These are phyloP conservation scores for Gasteruption jaculator DNA, from an alignment of 2,888 invertebrate genomes.

Conservation along the genomic window DNA sequence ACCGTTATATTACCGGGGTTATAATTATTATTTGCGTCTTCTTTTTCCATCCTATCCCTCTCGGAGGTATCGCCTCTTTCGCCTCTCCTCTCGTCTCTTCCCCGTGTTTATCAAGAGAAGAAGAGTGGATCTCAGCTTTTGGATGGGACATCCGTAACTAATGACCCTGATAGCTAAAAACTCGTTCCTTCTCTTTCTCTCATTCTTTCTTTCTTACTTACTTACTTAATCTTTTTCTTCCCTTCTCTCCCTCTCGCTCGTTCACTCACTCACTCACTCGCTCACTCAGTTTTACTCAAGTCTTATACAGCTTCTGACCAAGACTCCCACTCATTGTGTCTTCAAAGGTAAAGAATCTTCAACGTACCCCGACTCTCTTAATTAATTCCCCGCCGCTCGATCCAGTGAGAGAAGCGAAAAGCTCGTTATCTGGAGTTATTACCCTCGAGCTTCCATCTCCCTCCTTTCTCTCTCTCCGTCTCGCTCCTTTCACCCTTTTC, in stretches of 20 bases:
- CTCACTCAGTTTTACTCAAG: slow-evolving; percentile 24
- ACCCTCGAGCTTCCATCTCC: too few species aligned
- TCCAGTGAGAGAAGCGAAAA: slow-evolving; percentile 34
- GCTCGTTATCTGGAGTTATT: slow-evolving; percentile 39
- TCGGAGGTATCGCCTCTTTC: slow-evolving; percentile 20
- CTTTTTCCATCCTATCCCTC: slow-evolving; percentile 14
- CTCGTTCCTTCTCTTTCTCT: slow-evolving; percentile 21
- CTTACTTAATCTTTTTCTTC: slow-evolving; percentile 17
- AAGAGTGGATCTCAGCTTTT: slow-evolving; percentile 46
- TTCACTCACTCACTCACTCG: slow-evolving; percentile 2
- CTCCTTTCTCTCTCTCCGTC: slow-evolving; percentile 26
- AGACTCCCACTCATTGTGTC: slow-evolving; percentile 33
- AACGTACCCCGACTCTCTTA: slow-evolving; percentile 40
- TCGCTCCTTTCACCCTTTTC: slow-evolving; percentile 7
- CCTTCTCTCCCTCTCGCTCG: slow-evolving; percentile 7
- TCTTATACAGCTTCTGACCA: neutral
- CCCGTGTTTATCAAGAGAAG: slow-evolving; percentile 46
- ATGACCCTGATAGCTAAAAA: slow-evolving; percentile 46
- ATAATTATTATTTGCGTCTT: slow-evolving; percentile 46
- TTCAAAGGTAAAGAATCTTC: slow-evolving; percentile 37
- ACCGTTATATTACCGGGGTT: slow-evolving; percentile 44
- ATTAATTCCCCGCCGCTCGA: slow-evolving; percentile 45
- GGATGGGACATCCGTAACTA: slow-evolving; percentile 49
- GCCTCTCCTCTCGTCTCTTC: slow-evolving; percentile 25
- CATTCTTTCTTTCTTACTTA: slow-evolving; percentile 20